Conservation (phyloP, 2,797 vertebrate genomes). For the Bradypodion pumilum region DNA sequence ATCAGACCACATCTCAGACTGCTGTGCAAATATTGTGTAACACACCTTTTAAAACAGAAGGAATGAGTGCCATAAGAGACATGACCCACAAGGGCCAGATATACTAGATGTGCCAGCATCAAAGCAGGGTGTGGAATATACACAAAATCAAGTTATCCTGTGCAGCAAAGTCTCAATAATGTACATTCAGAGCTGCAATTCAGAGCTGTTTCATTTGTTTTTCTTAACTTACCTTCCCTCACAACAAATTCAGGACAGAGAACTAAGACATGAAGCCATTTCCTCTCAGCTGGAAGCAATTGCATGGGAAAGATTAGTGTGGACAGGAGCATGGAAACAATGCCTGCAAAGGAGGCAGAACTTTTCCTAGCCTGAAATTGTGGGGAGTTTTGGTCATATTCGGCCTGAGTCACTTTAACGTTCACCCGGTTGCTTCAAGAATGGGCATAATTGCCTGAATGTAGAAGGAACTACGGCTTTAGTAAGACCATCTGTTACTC, state of each 20-base stretch:
- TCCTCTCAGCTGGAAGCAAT: not conserved
- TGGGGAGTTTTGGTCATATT: not conserved
- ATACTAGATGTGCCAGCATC: not conserved
- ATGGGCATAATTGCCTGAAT: not conserved
- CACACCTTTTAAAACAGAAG: not conserved
- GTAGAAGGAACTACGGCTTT: not conserved
- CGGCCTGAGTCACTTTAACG: not conserved
- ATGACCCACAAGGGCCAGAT: not conserved
- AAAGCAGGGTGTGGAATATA: not conserved
- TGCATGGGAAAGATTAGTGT: not conserved
- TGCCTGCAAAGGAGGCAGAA: not conserved
- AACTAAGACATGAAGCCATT: not conserved
- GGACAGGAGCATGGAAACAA: not conserved
- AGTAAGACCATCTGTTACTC: not conserved
- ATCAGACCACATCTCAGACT: not conserved
- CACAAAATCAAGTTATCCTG: not conserved
- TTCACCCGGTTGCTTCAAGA: not conserved
- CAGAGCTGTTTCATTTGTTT: not conserved
- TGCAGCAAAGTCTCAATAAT: not conserved
- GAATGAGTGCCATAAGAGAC: not conserved
- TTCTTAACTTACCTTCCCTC: not conserved
- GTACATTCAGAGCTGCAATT: not conserved
- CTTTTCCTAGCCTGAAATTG: not conserved
- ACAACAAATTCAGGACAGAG: not conserved
- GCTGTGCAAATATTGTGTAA: conserved; percentile 4